Base-by-base conservation (phyloP, 2,797 vertebrate genomes). In the Falco berigora region DNA sequence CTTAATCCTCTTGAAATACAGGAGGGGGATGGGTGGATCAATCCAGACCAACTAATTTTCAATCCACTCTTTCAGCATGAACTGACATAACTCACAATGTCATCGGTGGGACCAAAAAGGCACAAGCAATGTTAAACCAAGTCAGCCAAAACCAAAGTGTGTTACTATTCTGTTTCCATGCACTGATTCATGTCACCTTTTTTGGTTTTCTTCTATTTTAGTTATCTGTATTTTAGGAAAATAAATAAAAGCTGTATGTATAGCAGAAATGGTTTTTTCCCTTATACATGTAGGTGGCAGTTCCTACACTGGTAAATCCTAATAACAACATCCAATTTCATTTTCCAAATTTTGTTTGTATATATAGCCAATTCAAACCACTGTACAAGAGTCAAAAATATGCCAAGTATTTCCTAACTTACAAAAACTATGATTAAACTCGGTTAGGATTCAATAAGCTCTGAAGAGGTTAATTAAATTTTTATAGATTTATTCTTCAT, bases 401-500 rank as follows among this genome's bases (percentile, higher is more conserved):
- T n/a, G 71, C 6, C 58, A 96, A 97, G 68, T 80, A 27, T 90
- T 95, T 95, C 90, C 86, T 96, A 96, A 97, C 55, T 96, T 94
- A 94, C 62, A 90, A 97, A 97, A 96, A 69, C 77, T 94, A 78
- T 94, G 96, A 97, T 94, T 97, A 96, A 97, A 96, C 95, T 95
- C 58, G 0, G 34, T 94, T 79, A 97, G 71, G 74, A 97, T 94
- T 96, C 96, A 94, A 94, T 86, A 96, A 96, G 46, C 88, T 90
- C 91, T 92, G 64, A 88, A 92, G 92, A 97, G 96, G 96, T 97
- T 98, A 98, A 98, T 98, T 98, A 95, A 97, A 97, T 97, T 97
- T 97, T 96, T 98, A 97, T 97, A 94, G 97, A 98, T 97, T 97
- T 97, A 97, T 96, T 97, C 83, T 94, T 62, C 87, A 86, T 96